A percentile compares a stretch with the other conserved stretches of the same genome.
Evolutionary conservation across 1,140 invertebrate genomes (phyloP).

Genomic region (Philopotamus ludificatus): DNA sequence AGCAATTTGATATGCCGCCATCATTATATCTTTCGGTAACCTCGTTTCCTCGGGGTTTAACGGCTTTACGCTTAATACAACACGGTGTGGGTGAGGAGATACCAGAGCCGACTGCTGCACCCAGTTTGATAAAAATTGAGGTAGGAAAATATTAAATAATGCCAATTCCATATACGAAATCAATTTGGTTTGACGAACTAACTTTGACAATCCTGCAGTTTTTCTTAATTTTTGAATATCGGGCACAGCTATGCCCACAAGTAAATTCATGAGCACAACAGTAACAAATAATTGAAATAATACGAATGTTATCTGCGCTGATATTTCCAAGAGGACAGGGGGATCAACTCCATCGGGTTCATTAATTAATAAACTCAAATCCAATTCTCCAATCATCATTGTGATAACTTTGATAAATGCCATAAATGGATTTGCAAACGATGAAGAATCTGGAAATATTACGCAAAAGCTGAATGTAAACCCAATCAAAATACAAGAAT

Average conservation of each 20-base stretch:
- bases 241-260: slow-evolving; percentile 77
- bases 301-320: slow-evolving; percentile 71
- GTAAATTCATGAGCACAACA: slow-evolving; percentile 77
- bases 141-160: slow-evolving; percentile 68
- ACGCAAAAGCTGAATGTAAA: slow-evolving; percentile 86
- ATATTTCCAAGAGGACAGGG: slow-evolving; percentile 63
- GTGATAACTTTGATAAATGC: slow-evolving; percentile 79
- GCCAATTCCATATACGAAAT: slow-evolving; percentile 74
- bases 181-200: slow-evolving; percentile 73
- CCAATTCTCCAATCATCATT: slow-evolving; percentile 87
- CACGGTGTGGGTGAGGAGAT: slow-evolving; percentile 72
- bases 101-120: slow-evolving; percentile 73
- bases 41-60: slow-evolving; percentile 77
- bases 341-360: slow-evolving; percentile 63
- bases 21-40: slow-evolving; percentile 70
- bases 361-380: slow-evolving; percentile 67
- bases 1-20: slow-evolving; percentile 71
- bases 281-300: slow-evolving; percentile 75
- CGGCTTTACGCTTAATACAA: slow-evolving; percentile 74
- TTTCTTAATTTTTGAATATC: slow-evolving; percentile 77
- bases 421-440: slow-evolving; percentile 75
- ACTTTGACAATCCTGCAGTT: slow-evolving; percentile 71
- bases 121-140: slow-evolving; percentile 67
- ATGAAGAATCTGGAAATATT: slow-evolving; percentile 76
- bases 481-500: slow-evolving; percentile 78